Conservation (phyloP, 2,888 invertebrate species). For the Mechanitis mazaeus region DNA sequence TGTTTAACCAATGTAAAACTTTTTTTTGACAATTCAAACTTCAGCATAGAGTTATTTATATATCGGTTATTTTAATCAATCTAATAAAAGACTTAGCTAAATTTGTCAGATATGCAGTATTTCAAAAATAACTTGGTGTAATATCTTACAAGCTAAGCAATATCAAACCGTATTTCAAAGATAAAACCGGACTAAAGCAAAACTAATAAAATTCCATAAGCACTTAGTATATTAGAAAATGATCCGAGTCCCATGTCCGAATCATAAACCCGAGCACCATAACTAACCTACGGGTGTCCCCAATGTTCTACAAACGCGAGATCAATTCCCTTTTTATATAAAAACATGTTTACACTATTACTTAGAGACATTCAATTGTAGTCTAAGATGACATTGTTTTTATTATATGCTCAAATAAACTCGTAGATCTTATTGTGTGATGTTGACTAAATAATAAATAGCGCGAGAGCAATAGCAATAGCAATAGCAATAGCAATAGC, state of each 20-base stretch:
- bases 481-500: too few species aligned
- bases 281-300: slow-evolving; percentile 8
- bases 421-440: too few species aligned
- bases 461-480: too few species aligned
- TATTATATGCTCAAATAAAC: background rate
- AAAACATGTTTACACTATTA: slow-evolving; percentile 7
- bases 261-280: slow-evolving; percentile 12
- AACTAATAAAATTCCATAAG: slow-evolving; percentile 3
- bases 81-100: too few species aligned
- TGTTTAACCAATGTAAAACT: too few species aligned
- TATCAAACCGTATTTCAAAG: background rate
- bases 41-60: too few species aligned
- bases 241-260: slow-evolving; percentile 4
- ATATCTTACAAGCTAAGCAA: background rate
- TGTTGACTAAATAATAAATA: too few species aligned
- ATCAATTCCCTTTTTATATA: slow-evolving; percentile 12
- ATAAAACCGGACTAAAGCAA: slow-evolving; percentile 1
- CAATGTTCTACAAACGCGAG: slow-evolving; percentile 11
- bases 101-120: too few species aligned
- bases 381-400: background rate
- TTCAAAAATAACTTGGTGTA: background rate
- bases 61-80: too few species aligned
- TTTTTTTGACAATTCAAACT: too few species aligned
- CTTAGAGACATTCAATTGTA: background rate
- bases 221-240: slow-evolving; percentile 4